Conservation (phyloP, 2,113 vertebrate genomes). For the Mastomys natalensis region DNA sequence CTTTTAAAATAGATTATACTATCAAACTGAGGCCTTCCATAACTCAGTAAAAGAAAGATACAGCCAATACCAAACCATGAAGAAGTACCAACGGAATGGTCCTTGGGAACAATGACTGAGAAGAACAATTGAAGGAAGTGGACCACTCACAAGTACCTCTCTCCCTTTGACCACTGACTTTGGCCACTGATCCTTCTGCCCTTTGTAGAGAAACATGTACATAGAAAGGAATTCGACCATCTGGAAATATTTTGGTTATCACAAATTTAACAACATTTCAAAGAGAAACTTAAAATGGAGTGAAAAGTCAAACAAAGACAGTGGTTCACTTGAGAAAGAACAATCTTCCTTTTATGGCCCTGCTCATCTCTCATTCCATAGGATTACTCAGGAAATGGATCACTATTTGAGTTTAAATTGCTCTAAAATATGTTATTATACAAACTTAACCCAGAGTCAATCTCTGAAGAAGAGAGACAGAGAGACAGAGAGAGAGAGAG, state of each 20-base stretch:
- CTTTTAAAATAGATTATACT: not conserved
- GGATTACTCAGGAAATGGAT: constrained; percentile 56
- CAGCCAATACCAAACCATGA: not conserved
- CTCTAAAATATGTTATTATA: constrained; percentile 61
- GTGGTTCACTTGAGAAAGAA: constrained; percentile 63
- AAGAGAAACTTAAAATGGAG: constrained; percentile 75
- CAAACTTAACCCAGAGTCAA: constrained; percentile 50
- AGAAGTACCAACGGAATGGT: not conserved
- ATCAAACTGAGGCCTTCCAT: not conserved
- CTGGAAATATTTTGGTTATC: constrained; percentile 78
- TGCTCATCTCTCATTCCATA: constrained; percentile 49
- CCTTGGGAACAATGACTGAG: not conserved
- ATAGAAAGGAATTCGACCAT: constrained; percentile 70
- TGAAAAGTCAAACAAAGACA: constrained; percentile 78
- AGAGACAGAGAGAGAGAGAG: not conserved
- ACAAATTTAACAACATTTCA: constrained; percentile 76
- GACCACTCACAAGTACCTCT: not conserved
- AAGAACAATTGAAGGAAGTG: not conserved
- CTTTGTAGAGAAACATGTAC: constrained; percentile 32
- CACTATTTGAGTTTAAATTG: constrained; percentile 67
- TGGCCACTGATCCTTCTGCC: not conserved
- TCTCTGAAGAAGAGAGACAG: not conserved
- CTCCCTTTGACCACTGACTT: constrained; percentile 18
- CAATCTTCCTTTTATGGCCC: constrained; percentile 47
- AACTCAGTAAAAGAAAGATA: not conserved